These are phyloP conservation scores for Meda fulgida DNA, from an alignment of 2,797 vertebrate species.

Conservation along the genomic window DNA sequence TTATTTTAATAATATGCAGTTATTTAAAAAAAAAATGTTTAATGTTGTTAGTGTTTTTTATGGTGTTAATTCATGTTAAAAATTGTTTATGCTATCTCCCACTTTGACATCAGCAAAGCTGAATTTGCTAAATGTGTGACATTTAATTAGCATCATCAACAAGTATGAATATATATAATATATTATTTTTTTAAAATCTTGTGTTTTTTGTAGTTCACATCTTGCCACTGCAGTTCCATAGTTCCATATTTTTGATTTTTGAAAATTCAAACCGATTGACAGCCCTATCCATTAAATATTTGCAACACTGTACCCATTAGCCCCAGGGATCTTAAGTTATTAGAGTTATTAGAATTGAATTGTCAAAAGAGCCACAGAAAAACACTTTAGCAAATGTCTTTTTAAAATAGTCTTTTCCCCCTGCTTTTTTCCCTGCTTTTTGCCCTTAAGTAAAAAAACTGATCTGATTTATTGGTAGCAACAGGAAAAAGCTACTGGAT, in stretches of 20 bases:
- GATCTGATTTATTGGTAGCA: background rate
- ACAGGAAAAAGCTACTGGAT: background rate
- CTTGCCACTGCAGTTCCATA: background rate
- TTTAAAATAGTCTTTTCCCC: background rate
- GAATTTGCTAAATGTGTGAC: background rate
- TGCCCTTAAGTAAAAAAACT: background rate
- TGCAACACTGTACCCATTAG: background rate
- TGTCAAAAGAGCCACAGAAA: constrained; percentile 17
- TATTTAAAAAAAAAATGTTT: too few relatives aligned
- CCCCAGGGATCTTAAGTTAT: constrained; percentile 35
- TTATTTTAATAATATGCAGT: too few relatives aligned
- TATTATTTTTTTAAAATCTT: too few relatives aligned
- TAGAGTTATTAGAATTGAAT: constrained; percentile 23
- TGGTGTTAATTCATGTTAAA: background rate
- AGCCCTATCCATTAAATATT: constrained; percentile 25
- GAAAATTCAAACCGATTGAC: background rate
- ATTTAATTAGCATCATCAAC: background rate
- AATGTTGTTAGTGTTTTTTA: background rate
- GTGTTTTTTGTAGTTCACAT: too few relatives aligned
- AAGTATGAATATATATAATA: background rate
- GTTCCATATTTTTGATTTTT: too few relatives aligned
- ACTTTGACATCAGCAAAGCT: background rate
- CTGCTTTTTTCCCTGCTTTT: background rate
- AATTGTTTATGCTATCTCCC: background rate
- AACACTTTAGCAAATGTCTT: constrained; percentile 9